Evolutionary conservation across 2,113 vertebrate genomes (phyloP).

Genomic region (Xiphias gladius): DNA sequence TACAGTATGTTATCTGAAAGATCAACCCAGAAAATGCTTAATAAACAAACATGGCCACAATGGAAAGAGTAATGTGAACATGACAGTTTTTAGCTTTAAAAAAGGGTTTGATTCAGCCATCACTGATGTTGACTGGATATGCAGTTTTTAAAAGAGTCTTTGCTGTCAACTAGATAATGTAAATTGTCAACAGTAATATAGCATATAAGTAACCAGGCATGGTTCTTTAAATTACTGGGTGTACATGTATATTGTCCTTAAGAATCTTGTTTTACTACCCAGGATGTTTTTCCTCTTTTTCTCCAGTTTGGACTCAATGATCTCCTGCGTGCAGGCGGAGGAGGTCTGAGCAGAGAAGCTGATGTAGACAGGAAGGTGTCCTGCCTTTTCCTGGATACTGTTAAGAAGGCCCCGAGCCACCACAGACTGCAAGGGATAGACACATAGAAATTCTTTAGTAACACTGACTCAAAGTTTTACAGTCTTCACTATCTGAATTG

Average conservation of each 20-base stretch:
- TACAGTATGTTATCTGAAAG: neutral
- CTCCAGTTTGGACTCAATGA: slow-evolving; percentile 91
- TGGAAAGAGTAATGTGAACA: neutral
- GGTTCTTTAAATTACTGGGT: neutral
- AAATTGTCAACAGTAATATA: neutral
- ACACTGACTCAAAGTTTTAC: neutral
- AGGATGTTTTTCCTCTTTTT: slow-evolving; percentile 89
- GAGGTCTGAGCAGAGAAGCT: slow-evolving; percentile 91
- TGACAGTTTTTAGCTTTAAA: neutral
- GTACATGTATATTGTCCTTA: neutral
- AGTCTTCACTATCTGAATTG: neutral
- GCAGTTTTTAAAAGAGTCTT: too few species aligned
- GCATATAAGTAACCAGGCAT: neutral
- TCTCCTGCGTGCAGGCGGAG: slow-evolving; percentile 88
- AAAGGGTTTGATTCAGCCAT: neutral
- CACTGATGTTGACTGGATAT: too few species aligned
- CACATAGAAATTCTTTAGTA: neutral
- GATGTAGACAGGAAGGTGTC: slow-evolving; percentile 88
- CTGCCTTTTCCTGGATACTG: slow-evolving; percentile 85
- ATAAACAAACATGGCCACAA: neutral
- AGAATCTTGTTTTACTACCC: slow-evolving; percentile 70
- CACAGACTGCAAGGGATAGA: slow-evolving; percentile 81
- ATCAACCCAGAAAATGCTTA: neutral
- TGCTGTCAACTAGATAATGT: neutral
- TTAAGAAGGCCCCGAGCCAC: slow-evolving; percentile 87